Conservation (phyloP, 2,113 vertebrate genomes). For the Pygoscelis adeliae region DNA sequence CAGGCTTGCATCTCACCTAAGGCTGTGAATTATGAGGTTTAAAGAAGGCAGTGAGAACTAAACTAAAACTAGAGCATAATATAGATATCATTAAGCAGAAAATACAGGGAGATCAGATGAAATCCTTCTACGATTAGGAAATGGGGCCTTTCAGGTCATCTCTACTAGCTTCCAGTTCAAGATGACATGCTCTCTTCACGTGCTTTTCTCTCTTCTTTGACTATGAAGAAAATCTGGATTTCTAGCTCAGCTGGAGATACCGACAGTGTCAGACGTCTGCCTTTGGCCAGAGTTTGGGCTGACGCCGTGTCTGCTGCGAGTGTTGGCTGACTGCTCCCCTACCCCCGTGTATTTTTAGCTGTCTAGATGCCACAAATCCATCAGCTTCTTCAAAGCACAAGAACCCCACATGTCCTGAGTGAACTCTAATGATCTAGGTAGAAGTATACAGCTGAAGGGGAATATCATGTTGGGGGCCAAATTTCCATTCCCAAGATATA, state of each 20-base stretch:
- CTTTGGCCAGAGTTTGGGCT: neutral
- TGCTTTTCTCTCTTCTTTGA: neutral
- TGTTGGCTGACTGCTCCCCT: neutral
- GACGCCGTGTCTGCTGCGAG: neutral
- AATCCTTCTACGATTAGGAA: neutral
- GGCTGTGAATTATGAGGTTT: neutral
- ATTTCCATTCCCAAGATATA: neutral
- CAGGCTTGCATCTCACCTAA: neutral
- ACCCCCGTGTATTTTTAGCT: slow-evolving; percentile 10
- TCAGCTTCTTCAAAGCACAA: neutral
- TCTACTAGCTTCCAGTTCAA: neutral
- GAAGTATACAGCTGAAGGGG: neutral
- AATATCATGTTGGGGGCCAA: neutral
- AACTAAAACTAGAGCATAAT: neutral
- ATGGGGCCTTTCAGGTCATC: neutral
- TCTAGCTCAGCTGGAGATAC: neutral
- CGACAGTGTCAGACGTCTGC: neutral
- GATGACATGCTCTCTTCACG: rapidly evolving
- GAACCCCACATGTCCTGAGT: neutral
- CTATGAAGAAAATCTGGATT: neutral
- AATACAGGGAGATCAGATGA: neutral
- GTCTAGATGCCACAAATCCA: slow-evolving; percentile 9
- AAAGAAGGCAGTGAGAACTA: neutral
- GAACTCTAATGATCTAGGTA: neutral
- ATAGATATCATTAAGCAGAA: neutral